Conservation (phyloP, 2,888 invertebrate species). For the Pterobdella sp. region DNA sequence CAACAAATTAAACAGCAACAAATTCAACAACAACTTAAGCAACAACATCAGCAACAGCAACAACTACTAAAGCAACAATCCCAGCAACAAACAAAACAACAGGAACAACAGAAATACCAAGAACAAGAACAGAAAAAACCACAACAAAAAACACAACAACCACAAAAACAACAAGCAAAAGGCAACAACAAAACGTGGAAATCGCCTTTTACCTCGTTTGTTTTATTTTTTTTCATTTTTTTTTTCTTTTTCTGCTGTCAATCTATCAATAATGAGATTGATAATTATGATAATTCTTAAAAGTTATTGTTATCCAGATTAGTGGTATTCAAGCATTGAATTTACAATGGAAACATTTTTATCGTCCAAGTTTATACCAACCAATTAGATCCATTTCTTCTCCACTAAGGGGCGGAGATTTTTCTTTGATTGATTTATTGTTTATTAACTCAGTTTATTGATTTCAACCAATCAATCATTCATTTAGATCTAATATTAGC, state of each 20-base stretch:
- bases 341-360: too few species aligned
- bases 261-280: background rate
- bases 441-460: too few species aligned
- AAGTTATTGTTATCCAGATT: too few species aligned
- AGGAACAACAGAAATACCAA: background rate
- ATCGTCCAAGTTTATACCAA: too few species aligned
- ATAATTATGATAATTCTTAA: background rate
- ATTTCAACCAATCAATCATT: too few species aligned
- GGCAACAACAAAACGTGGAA: slow-evolving; percentile 9
- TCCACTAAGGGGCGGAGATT: too few species aligned
- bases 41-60: background rate
- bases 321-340: too few species aligned
- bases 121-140: background rate
- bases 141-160: background rate
- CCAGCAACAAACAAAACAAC: background rate
- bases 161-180: background rate
- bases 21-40: background rate
- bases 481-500: too few species aligned
- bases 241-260: background rate
- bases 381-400: too few species aligned
- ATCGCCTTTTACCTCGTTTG: background rate
- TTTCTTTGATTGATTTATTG: too few species aligned
- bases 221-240: background rate
- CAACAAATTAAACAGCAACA: too few species aligned
- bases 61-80: background rate